Percentiles rank a stretch among this genome's conserved stretches.
Conservation (phyloP, 37 sponge, comb jelly and placozoan species). For the Mnemiopsis leidyi region DNA sequence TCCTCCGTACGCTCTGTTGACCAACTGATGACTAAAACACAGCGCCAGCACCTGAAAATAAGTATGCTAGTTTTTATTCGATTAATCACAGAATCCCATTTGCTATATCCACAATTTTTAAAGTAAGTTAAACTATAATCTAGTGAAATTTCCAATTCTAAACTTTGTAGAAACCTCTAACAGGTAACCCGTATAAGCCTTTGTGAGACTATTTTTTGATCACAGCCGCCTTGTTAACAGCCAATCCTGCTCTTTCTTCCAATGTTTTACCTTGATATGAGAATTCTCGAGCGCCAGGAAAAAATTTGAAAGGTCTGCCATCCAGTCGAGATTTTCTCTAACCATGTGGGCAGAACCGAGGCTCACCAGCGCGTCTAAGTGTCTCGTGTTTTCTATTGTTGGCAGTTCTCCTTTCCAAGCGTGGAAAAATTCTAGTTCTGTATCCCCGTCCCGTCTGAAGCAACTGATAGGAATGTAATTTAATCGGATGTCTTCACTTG, state of each 20-base stretch:
- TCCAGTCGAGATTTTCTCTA: background rate
- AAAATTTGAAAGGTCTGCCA: background rate
- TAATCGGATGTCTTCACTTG: too few species aligned
- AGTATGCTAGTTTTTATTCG: too few species aligned
- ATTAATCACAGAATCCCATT: too few species aligned
- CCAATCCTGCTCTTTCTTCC: too few species aligned
- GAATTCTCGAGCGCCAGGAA: background rate
- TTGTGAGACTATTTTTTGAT: too few species aligned
- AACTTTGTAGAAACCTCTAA: too few species aligned
- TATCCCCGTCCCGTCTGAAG: background rate
- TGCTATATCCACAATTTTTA: too few species aligned
- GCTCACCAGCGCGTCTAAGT: background rate
- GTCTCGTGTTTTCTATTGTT: background rate
- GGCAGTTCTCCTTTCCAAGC: constrained; percentile 30
- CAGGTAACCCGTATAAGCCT: too few species aligned
- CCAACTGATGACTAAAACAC: constrained; percentile 28
- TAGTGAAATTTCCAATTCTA: too few species aligned
- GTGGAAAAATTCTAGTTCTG: background rate
- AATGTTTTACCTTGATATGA: constrained; percentile 19
- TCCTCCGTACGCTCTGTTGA: constrained; percentile 19
- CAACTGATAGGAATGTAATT: background rate
- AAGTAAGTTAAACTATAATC: too few species aligned
- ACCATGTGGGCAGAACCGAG: constrained; percentile 41
- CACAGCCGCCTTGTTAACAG: too few species aligned
- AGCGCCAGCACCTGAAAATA: constrained; percentile 20